Percentiles rank a stretch among this genome's conserved stretches.
Evolutionary conservation across 2,888 invertebrate genomes (phyloP).

Genomic region (Pogonocherus hispidulus): DNA sequence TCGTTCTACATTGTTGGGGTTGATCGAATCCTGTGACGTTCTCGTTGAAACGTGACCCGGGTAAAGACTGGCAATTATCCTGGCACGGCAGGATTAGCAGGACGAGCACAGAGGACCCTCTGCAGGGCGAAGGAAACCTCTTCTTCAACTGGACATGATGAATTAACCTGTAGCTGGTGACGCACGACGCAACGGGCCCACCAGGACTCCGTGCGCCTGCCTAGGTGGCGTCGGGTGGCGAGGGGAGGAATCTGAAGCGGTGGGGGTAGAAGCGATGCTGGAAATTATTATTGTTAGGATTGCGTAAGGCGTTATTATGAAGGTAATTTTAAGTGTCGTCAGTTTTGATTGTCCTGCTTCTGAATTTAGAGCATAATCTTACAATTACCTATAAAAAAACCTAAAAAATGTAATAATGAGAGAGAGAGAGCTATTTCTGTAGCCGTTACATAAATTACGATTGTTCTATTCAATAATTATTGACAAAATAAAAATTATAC

Average conservation of each 20-base stretch:
- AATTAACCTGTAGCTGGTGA: slow-evolving; percentile 52
- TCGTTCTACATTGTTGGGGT: slow-evolving; percentile 26
- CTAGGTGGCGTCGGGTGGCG: slow-evolving; percentile 24
- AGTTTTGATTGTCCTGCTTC: background rate
- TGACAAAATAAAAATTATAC: too few relatives aligned
- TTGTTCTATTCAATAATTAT: too few relatives aligned
- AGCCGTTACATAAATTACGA: too few relatives aligned
- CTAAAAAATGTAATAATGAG: too few relatives aligned
- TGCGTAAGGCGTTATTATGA: background rate
- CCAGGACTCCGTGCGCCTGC: slow-evolving; percentile 48
- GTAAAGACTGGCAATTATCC: slow-evolving; percentile 10
- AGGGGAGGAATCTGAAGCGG: background rate
- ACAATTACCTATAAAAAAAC: too few relatives aligned
- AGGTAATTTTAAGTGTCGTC: background rate
- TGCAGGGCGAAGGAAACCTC: slow-evolving; percentile 45
- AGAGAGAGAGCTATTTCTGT: too few relatives aligned
- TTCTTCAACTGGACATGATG: slow-evolving; percentile 52
- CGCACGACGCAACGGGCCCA: slow-evolving; percentile 51
- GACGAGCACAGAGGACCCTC: slow-evolving; percentile 37
- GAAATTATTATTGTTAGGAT: background rate
- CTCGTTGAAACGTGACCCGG: slow-evolving; percentile 14
- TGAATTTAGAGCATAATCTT: background rate
- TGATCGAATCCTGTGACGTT: background rate
- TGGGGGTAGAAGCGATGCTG: background rate
- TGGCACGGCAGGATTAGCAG: slow-evolving; percentile 11